phyloP scores from a whole-genome alignment of 2,797 vertebrate genomes.

The Sebastes jordani region DNA sequence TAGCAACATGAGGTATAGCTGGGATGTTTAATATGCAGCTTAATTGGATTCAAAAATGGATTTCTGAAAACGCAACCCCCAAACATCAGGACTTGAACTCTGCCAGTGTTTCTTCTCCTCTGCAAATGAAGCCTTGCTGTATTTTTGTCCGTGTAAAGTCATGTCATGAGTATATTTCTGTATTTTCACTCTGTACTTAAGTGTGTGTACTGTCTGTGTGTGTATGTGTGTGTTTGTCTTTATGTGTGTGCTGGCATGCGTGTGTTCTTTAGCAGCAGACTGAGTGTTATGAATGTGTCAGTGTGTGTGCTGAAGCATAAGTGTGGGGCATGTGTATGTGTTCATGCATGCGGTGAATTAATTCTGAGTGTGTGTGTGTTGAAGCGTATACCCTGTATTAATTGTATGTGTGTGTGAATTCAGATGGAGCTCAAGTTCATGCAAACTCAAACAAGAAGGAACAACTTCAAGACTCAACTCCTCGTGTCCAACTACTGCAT shows the following conservation, averaged over 20 bases:
- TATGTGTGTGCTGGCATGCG: neutral
- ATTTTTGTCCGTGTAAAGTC: neutral
- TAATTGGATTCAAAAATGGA: slow-evolving; percentile 1
- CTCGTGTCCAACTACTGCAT: neutral
- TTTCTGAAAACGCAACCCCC: neutral
- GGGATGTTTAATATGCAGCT: neutral
- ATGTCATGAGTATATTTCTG: neutral
- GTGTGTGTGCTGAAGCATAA: slow-evolving; percentile 51
- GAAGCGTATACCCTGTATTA: slow-evolving; percentile 62
- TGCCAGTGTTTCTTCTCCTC: neutral
- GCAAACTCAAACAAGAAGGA: slow-evolving; percentile 40
- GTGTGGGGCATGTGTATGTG: slow-evolving; percentile 51
- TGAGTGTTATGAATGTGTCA: slow-evolving; percentile 50
- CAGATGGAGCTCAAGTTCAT: slow-evolving; percentile 59
- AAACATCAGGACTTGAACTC: slow-evolving; percentile 9
- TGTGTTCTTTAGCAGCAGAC: slow-evolving; percentile 2
- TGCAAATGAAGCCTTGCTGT: neutral
- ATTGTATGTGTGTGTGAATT: slow-evolving; percentile 68
- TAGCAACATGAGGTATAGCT: neutral
- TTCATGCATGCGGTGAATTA: slow-evolving; percentile 68
- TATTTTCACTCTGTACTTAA: neutral
- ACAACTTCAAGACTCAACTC: slow-evolving; percentile 16
- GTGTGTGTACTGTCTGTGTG: neutral
- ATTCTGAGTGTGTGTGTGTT: slow-evolving; percentile 70
- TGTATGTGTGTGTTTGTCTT: slow-evolving; percentile 9